phyloP scores from a whole-genome alignment of 1,140 invertebrate species.

The Halesus radiatus region DNA sequence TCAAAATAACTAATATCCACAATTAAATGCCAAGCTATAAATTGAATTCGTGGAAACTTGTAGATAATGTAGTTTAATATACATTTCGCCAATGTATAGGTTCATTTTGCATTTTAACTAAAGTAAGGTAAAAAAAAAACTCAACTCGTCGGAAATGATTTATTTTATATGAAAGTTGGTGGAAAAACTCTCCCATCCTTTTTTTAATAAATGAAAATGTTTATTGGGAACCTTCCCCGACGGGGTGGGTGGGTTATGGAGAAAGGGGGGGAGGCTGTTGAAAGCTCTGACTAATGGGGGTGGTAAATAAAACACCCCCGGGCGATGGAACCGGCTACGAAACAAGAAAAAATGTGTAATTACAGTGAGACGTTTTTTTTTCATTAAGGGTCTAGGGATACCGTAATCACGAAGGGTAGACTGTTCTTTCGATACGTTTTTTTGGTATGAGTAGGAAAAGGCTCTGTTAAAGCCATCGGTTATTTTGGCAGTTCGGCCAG shows the following conservation, averaged over 20 bases:
- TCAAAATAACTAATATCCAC: too few species aligned
- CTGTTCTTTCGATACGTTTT: not conserved
- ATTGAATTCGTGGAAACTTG: too few species aligned
- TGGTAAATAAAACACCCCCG: not conserved
- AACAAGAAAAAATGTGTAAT: constrained; percentile 33
- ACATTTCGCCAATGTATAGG: too few species aligned
- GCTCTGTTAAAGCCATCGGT: too few species aligned
- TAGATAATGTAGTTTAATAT: too few species aligned
- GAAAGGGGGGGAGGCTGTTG: not conserved
- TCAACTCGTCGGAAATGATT: not conserved
- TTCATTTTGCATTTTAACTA: too few species aligned
- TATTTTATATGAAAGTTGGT: not conserved
- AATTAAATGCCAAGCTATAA: too few species aligned
- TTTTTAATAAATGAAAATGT: constrained; percentile 22
- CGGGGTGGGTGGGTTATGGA: too few species aligned
- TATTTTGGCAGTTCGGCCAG: too few species aligned
- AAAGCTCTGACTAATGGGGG: constrained; percentile 15
- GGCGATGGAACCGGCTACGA: constrained; percentile 7
- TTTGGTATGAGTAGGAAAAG: too few species aligned
- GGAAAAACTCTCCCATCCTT: not conserved
- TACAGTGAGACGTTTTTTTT: constrained; percentile 21
- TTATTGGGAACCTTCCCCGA: not conserved
- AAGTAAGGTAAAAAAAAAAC: too few species aligned
- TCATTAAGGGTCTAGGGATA: constrained; percentile 1
- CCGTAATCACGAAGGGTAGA: constrained; percentile 7